Percentiles rank a stretch among this genome's conserved stretches.
Conservation (phyloP, 92 coral and sea anemone species). For the Actinostola sp. region DNA sequence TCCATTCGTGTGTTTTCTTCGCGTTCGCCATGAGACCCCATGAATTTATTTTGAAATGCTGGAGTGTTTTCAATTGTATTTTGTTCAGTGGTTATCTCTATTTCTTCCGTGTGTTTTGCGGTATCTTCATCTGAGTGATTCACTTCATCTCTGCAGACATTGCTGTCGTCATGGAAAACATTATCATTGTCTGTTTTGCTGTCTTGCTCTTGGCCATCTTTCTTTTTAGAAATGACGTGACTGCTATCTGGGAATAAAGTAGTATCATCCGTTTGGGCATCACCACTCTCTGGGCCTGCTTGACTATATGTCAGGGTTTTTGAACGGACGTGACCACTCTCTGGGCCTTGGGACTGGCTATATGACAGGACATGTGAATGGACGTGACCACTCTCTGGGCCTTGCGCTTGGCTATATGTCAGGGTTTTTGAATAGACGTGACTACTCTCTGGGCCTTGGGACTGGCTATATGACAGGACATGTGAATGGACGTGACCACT, state of each 20-base stretch:
- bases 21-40: not conserved
- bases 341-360: too few relatives aligned
- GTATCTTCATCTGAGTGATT: not conserved
- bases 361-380: too few relatives aligned
- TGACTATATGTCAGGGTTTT: too few relatives aligned
- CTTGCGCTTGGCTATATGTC: too few relatives aligned
- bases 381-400: too few relatives aligned
- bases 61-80: not conserved
- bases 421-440: too few relatives aligned
- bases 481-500: too few relatives aligned
- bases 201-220: not conserved
- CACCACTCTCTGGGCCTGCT: too few relatives aligned
- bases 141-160: not conserved
- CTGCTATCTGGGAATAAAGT: not conserved
- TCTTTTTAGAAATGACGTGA: not conserved
- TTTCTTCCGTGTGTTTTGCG: not conserved
- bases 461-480: too few relatives aligned
- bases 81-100: not conserved
- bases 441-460: too few relatives aligned
- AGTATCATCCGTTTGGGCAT: too few relatives aligned
- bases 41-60: not conserved
- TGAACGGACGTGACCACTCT: too few relatives aligned
- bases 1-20: slow-evolving; percentile 2
- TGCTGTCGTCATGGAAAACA: not conserved
- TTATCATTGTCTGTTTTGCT: not conserved